Conservation (phyloP, 2,113 vertebrate species). For the Misgurnus anguillicaudatus region DNA sequence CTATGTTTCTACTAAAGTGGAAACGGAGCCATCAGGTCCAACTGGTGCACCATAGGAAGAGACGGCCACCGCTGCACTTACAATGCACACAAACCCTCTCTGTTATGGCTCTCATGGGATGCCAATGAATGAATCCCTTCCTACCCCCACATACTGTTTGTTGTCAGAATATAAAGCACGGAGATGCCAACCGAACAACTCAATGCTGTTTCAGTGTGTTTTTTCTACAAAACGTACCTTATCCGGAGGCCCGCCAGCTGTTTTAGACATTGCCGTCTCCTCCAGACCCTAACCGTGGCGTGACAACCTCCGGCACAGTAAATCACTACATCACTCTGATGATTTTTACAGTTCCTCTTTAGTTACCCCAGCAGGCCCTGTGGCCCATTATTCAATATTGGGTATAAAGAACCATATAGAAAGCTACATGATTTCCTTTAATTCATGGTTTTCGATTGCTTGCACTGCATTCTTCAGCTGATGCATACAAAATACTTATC, state of each 20-base stretch:
- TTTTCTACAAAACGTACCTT: neutral
- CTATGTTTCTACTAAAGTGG: neutral
- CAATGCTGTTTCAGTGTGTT: neutral
- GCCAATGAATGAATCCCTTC: slow-evolving; percentile 21
- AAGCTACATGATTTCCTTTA: no score
- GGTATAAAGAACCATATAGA: no score
- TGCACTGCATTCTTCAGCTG: no score
- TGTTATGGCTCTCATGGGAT: slow-evolving; percentile 36
- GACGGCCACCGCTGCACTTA: slow-evolving; percentile 30
- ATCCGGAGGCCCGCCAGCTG: slow-evolving; percentile 45
- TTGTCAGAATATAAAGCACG: slow-evolving; percentile 28
- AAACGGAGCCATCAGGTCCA: slow-evolving; percentile 36
- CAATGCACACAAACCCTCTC: slow-evolving; percentile 35
- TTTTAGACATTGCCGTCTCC: slow-evolving; percentile 50
- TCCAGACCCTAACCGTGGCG: slow-evolving; percentile 4
- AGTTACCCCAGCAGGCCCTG: neutral
- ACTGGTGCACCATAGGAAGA: slow-evolving; percentile 5
- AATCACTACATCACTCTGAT: slow-evolving; percentile 46
- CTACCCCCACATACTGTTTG: slow-evolving; percentile 1
- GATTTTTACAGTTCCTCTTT: slow-evolving; percentile 48
- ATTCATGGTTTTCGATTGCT: no score
- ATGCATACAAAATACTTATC: no score
- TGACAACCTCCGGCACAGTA: slow-evolving; percentile 42
- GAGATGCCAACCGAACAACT: neutral
- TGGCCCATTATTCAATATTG: slow-evolving; percentile 16